Conservation (phyloP, 2,888 invertebrate species). For the Trachelus tabidus region DNA sequence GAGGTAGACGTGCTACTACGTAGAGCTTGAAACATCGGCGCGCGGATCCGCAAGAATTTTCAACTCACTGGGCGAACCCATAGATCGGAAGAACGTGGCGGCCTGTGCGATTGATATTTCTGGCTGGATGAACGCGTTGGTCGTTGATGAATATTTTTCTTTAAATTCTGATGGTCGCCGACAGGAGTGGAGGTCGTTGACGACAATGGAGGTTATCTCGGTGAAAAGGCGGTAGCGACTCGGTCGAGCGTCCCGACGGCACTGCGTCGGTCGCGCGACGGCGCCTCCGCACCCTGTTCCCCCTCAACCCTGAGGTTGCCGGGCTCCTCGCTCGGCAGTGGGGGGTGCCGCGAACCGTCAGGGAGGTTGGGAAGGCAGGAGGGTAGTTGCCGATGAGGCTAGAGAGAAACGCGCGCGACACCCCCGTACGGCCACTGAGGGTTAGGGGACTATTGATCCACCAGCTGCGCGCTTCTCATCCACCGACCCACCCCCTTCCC, state of each 20-base stretch:
- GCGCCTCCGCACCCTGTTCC: conserved; percentile 52
- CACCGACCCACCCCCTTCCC: conserved; percentile 5
- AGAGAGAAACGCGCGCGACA: conserved; percentile 35
- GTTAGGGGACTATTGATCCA: conserved; percentile 62
- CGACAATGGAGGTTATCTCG: conserved; percentile 18
- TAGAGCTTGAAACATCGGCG: too few relatives aligned
- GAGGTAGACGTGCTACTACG: too few relatives aligned
- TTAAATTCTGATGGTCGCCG: not conserved
- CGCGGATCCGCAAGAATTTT: too few relatives aligned
- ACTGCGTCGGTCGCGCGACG: conserved; percentile 63
- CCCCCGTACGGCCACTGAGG: conserved; percentile 39
- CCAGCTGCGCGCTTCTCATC: conserved; percentile 59
- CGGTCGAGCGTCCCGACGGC: conserved; percentile 63
- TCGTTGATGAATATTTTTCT: too few relatives aligned
- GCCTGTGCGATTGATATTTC: too few relatives aligned
- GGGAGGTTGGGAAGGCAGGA: conserved; percentile 28
- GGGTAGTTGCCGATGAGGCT: conserved; percentile 11
- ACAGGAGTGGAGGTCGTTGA: conserved; percentile 10
- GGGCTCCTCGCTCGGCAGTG: conserved; percentile 35
- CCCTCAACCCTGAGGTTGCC: conserved; percentile 33
- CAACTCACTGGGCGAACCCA: too few relatives aligned
- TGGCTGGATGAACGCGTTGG: too few relatives aligned
- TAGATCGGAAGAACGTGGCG: too few relatives aligned
- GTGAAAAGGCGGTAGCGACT: conserved; percentile 37
- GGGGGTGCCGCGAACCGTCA: conserved; percentile 31